Percentiles rank a stretch among this genome's conserved stretches.
phyloP scores from a whole-genome alignment of 1,140 invertebrate species.

The Gonioctena quinquepunctata region DNA sequence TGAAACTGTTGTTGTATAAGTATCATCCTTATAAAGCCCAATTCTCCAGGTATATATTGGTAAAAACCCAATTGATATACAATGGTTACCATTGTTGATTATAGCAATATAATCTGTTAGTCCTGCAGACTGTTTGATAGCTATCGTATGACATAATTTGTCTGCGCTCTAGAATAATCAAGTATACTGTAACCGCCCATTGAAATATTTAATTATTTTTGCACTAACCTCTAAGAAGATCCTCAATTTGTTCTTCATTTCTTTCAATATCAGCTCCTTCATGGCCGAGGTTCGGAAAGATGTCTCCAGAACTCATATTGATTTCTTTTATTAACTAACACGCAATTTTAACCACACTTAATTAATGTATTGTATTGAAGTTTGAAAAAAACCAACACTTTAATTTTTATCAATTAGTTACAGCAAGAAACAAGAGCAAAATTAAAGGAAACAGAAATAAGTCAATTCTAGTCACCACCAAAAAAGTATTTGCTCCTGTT shows the following conservation, averaged over 20 bases:
- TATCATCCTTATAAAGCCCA: no score
- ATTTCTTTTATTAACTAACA: not conserved
- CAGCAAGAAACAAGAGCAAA: not conserved
- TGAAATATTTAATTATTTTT: not conserved
- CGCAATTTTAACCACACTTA: not conserved
- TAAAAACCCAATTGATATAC: no score
- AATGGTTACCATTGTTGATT: no score
- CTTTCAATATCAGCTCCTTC: not conserved
- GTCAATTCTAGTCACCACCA: not conserved
- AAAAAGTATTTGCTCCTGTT: not conserved
- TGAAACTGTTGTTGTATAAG: no score
- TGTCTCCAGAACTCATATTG: not conserved
- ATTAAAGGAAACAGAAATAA: no score
- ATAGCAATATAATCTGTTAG: no score
- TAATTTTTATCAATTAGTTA: not conserved
- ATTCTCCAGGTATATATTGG: no score
- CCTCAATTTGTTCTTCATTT: conserved; percentile 32
- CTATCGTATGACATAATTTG: no score
- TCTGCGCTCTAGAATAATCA: no score
- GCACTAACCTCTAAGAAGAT: conserved; percentile 28
- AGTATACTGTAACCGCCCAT: no score
- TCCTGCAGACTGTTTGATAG: no score
- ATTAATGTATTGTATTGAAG: not conserved
- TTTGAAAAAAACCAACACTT: not conserved
- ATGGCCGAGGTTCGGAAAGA: not conserved